Evolutionary conservation across 30 jellyfish, hydroid and myxozoan species (phyloP), one percentile per base, ranked within the genome.

Genomic region (Hydractinia symbiolongicarpus): DNA sequence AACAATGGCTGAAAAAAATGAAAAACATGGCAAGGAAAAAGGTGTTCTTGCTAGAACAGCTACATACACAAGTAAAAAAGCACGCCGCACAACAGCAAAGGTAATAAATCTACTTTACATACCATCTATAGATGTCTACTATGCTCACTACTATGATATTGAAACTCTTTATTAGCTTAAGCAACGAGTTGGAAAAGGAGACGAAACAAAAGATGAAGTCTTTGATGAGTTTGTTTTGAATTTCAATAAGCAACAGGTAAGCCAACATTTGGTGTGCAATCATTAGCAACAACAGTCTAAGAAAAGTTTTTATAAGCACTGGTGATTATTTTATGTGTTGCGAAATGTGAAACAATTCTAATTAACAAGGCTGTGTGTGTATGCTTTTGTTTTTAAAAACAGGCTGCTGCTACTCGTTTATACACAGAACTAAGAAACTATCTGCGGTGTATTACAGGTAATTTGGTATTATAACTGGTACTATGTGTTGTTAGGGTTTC

Each of bases 141-240:
- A 66, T 66, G 50, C 8, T 66, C 50, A 13, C 9, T 66, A 66
- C 0, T 6, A 10, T 56, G 6, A 40, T 61, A 15, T 55, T 78
- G 30, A 17, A 16, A 61, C 66, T 70, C 50, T n/a, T 15, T 30
- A 61, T 78, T 79, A 90, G 97, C 82, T 90, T 66, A 90, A 86
- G 94, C 97, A 90, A 66, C 83, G 84, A 57, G 97, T 90, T 78
- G 97, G 97, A 8, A 90, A 90, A 62, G 87, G 93, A 19, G 97
- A 90, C 66, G 97, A 90, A 76, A 90, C 97, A 15, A 90, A 90
- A 82, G 97, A 90, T 90, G 97, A 90, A 85, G 94, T 90, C 30
- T 90, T 90, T 78, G 97, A 90, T 77, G 97, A 90, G 66, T 90
- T 90, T 85, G 97, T 90, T 4, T 77, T 67, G 78, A 90, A 90